These are phyloP conservation scores for Ophioderma brevispina DNA, from an alignment of 35 echinoderm and acorn worm genomes.

Conservation along the genomic window DNA sequence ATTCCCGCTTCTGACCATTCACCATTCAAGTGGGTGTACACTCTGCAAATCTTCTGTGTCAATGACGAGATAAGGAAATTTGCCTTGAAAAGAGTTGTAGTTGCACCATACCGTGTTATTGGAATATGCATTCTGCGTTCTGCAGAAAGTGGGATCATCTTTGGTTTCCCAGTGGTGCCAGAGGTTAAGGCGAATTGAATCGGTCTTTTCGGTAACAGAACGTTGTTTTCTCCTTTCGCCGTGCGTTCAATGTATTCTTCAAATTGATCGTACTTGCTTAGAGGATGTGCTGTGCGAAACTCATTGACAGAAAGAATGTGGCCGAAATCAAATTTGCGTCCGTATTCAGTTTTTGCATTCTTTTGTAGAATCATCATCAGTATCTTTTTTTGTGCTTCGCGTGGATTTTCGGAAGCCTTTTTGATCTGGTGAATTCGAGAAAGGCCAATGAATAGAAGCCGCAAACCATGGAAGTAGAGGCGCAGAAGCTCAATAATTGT, in stretches of 20 bases:
- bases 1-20: conserved; percentile 9
- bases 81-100: background rate
- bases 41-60: background rate
- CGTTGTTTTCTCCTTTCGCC: conserved; percentile 66
- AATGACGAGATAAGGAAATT: background rate
- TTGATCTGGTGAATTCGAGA: background rate
- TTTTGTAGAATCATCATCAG: conserved; percentile 22
- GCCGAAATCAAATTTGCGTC: conserved; percentile 37
- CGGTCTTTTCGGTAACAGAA: conserved; percentile 24
- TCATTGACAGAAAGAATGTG: conserved; percentile 45
- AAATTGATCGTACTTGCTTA: conserved; percentile 72
- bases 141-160: background rate
- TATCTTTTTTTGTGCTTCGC: conserved; percentile 38
- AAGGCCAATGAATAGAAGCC: background rate
- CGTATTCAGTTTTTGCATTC: conserved; percentile 68
- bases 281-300: conserved; percentile 41
- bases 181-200: background rate
- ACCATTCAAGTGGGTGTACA: background rate
- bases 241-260: conserved; percentile 51
- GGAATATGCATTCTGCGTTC: background rate
- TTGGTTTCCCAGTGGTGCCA: background rate
- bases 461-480: background rate
- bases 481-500: background rate
- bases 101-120: background rate
- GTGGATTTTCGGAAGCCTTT: background rate